phyloP scores from a whole-genome alignment of 2,888 invertebrate species.

The Ophion ventricosus region DNA sequence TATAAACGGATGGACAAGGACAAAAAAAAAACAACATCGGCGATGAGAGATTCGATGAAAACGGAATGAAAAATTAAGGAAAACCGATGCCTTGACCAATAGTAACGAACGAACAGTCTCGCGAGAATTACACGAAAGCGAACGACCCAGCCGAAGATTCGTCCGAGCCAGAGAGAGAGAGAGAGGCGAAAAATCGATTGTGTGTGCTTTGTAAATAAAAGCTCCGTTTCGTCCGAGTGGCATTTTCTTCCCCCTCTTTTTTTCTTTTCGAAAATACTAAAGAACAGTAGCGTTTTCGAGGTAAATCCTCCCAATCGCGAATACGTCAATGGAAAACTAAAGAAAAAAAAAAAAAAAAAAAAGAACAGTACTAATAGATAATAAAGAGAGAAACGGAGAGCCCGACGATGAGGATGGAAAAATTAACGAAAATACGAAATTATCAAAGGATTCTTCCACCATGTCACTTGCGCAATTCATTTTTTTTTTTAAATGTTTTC shows the following conservation, averaged over 20 bases:
- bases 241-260: slow-evolving; percentile 3
- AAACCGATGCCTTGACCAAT: background rate
- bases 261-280: background rate
- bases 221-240: slow-evolving; percentile 33
- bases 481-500: slow-evolving; percentile 33
- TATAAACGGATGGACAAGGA: background rate
- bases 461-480: slow-evolving; percentile 18
- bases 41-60: background rate
- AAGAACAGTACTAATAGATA: slow-evolving; percentile 4
- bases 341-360: too few species aligned
- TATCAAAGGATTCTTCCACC: slow-evolving; percentile 21
- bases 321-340: slow-evolving; percentile 40
- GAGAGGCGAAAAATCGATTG: slow-evolving; percentile 20
- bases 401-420: background rate
- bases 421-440: slow-evolving; percentile 43
- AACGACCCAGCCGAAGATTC: background rate
- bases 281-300: slow-evolving; percentile 30
- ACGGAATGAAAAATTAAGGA: background rate
- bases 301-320: slow-evolving; percentile 30
- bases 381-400: background rate
- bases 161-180: slow-evolving; percentile 9
- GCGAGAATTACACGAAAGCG: background rate
- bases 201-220: slow-evolving; percentile 59
- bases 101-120: background rate
- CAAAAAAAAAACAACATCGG: background rate